A percentile compares a stretch with the other conserved stretches of the same genome.
These are phyloP conservation scores for Euleptes europaea DNA, from an alignment of 2,113 vertebrate genomes.

Conservation along the genomic window DNA sequence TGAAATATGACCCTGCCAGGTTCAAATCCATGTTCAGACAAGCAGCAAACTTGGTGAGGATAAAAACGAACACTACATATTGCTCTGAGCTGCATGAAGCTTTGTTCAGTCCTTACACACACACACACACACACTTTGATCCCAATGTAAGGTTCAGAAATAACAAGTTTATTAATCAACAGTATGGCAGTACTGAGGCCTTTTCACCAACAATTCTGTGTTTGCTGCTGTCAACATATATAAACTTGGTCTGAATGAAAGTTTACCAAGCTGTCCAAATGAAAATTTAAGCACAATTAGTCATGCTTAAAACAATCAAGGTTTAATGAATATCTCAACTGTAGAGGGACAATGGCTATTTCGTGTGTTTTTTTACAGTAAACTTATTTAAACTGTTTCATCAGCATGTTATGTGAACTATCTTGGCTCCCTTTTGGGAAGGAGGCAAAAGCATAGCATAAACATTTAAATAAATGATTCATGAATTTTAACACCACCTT, in stretches of 20 bases:
- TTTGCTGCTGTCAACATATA: neutral
- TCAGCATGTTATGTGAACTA: no score
- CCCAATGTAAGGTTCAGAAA: neutral
- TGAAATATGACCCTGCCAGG: no score
- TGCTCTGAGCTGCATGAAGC: neutral
- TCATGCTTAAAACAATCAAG: conserved; percentile 41
- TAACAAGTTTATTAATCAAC: neutral
- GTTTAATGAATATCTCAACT: conserved; percentile 58
- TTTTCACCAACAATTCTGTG: neutral
- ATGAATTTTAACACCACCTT: conserved; percentile 57
- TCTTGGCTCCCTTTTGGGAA: no score
- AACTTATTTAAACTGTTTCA: no score
- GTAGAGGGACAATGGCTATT: neutral
- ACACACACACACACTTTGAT: neutral
- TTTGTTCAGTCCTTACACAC: neutral
- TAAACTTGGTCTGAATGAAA: no score
- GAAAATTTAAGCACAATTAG: conserved; percentile 23
- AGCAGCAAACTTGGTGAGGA: neutral
- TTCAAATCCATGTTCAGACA: neutral
- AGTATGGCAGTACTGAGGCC: neutral
- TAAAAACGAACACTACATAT: neutral
- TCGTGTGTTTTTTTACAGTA: no score
- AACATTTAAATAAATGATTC: conserved; percentile 1
- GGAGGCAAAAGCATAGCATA: no score
- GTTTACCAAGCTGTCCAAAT: neutral